phyloP scores from a whole-genome alignment of 2,888 invertebrate species.

The Portevinia maculata region DNA sequence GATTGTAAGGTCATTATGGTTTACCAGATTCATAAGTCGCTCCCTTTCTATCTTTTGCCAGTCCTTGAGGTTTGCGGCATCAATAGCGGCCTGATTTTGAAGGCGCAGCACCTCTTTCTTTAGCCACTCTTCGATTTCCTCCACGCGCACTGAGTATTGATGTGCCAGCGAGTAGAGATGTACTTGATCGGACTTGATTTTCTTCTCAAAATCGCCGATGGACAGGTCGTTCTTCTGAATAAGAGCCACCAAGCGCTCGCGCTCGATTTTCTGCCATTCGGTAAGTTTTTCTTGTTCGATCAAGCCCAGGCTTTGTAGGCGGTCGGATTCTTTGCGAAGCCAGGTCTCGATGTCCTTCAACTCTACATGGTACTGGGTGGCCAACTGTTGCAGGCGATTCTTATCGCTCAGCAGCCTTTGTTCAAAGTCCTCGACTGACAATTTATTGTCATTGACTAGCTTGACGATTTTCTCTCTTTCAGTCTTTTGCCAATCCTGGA shows the following conservation, averaged over 20 bases:
- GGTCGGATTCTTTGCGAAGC: slow-evolving; percentile 80
- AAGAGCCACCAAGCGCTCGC: slow-evolving; percentile 78
- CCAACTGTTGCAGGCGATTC: slow-evolving; percentile 78
- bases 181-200: slow-evolving; percentile 79
- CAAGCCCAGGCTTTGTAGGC: slow-evolving; percentile 79
- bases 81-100: slow-evolving; percentile 78
- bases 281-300: slow-evolving; percentile 79
- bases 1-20: slow-evolving; percentile 80
- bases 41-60: slow-evolving; percentile 81
- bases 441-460: slow-evolving; percentile 79
- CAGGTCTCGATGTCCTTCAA: slow-evolving; percentile 80
- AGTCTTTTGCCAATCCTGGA: slow-evolving; percentile 80
- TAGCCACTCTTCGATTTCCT: slow-evolving; percentile 81
- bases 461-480: slow-evolving; percentile 78
- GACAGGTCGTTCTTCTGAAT: slow-evolving; percentile 79
- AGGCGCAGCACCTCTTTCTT: slow-evolving; percentile 79
- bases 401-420: slow-evolving; percentile 78
- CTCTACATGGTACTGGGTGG: slow-evolving; percentile 79
- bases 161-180: slow-evolving; percentile 79
- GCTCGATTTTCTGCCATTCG: slow-evolving; percentile 81
- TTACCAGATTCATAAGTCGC: slow-evolving; percentile 79
- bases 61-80: slow-evolving; percentile 78
- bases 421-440: slow-evolving; percentile 81
- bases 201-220: slow-evolving; percentile 79
- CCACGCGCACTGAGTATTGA: slow-evolving; percentile 80